Percentiles rank a stretch among this genome's conserved stretches.
These are phyloP conservation scores for Phalanger gymnotis DNA, from an alignment of 2,797 vertebrate genomes.

Conservation along the genomic window DNA sequence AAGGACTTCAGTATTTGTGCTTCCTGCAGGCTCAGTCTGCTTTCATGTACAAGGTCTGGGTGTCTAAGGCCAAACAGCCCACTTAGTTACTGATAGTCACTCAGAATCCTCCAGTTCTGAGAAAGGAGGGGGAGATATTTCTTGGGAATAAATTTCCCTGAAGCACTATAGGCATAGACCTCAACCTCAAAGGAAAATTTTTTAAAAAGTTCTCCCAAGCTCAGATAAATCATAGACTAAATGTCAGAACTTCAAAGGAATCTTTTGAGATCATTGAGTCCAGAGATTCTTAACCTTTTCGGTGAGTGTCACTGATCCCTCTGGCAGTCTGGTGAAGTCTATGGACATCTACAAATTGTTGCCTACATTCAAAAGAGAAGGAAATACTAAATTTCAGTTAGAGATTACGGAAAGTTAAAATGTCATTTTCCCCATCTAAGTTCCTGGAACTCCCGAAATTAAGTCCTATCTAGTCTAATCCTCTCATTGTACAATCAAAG, in stretches of 20 bases:
- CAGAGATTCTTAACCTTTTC: neutral
- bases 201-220: neutral
- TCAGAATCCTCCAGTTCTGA: constrained; percentile 8
- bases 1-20: neutral
- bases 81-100: neutral
- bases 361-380: neutral
- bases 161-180: constrained; percentile 3
- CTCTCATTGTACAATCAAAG: neutral
- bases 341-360: neutral
- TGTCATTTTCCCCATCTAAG: neutral
- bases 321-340: neutral
- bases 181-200: constrained; percentile 23
- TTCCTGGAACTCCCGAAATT: neutral
- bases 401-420: neutral
- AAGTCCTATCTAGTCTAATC: neutral
- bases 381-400: neutral
- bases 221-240: neutral
- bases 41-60: neutral
- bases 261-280: neutral
- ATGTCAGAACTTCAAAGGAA: neutral
- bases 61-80: constrained; percentile 28
- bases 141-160: neutral
- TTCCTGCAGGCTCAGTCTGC: neutral
- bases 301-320: neutral
- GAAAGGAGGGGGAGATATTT: neutral